Evolutionary conservation across 2,797 vertebrate species (phyloP).

Genomic region (Oophaga sylvatica): DNA sequence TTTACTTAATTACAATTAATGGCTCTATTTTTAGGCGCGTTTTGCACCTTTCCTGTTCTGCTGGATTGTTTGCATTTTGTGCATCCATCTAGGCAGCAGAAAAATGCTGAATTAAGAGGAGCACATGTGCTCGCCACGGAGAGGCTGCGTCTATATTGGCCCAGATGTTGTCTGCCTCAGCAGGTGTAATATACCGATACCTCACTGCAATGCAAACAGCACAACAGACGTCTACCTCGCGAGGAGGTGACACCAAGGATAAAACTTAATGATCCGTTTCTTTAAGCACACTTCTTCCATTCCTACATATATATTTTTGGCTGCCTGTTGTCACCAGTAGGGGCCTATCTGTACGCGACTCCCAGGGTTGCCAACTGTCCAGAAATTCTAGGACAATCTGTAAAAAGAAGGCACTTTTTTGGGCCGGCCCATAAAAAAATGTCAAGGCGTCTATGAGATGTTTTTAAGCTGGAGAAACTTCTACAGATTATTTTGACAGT

Average conservation of each 20-base stretch:
- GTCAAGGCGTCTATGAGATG: no score
- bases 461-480: no score
- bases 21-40: conserved; percentile 30
- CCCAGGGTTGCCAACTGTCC: no score
- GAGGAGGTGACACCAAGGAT: not conserved
- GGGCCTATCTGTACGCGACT: not conserved
- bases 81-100: not conserved
- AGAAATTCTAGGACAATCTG: no score
- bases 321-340: not conserved
- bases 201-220: not conserved
- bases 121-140: conserved; percentile 17
- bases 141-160: not conserved
- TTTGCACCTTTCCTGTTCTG: conserved; percentile 20
- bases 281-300: not conserved
- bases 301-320: not conserved
- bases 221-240: not conserved
- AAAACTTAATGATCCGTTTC: not conserved
- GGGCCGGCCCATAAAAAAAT: no score
- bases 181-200: conserved; percentile 10
- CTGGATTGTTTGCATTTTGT: conserved; percentile 11
- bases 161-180: conserved; percentile 32
- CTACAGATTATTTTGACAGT: no score
- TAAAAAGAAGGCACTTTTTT: no score
- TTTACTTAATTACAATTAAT: conserved; percentile 35
- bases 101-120: not conserved